Evolutionary conservation across 2,113 vertebrate genomes (phyloP).

Genomic region (Brienomyrus longianalis): DNA sequence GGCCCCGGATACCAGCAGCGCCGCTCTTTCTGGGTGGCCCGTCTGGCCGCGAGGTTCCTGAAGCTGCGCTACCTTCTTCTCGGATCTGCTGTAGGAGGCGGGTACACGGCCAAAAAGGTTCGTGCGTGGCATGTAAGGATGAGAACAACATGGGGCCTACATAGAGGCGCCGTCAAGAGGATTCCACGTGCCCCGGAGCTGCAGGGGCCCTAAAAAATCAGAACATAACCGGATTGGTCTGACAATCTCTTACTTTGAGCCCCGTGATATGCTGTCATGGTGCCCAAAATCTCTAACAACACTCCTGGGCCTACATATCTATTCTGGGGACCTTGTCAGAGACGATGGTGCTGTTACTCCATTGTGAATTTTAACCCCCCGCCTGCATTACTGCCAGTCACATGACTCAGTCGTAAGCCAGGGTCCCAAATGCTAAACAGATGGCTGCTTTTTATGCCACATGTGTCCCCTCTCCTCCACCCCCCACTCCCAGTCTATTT

Average conservation of each 20-base stretch:
- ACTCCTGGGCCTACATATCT: background rate
- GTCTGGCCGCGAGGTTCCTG: slow-evolving; percentile 77
- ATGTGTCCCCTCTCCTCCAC: background rate
- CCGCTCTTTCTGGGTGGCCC: slow-evolving; percentile 82
- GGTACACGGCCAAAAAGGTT: slow-evolving; percentile 97
- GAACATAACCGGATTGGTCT: too few species aligned
- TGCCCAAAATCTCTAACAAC: background rate
- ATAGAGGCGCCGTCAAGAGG: background rate
- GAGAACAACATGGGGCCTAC: background rate
- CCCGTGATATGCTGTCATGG: background rate
- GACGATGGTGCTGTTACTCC: background rate
- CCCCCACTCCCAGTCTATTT: background rate
- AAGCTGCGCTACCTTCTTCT: slow-evolving; percentile 85
- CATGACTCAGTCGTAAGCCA: background rate
- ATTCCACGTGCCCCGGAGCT: background rate
- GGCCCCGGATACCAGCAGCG: slow-evolving; percentile 68
- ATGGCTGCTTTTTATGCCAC: background rate
- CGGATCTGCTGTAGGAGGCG: slow-evolving; percentile 90
- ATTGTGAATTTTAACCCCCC: background rate
- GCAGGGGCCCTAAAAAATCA: background rate
- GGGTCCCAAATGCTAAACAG: background rate
- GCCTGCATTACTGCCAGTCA: background rate
- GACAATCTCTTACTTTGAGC: too few species aligned
- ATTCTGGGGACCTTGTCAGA: background rate
- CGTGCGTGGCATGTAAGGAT: background rate